Percentiles rank a stretch among this genome's conserved stretches.
Conservation (phyloP, 2,113 vertebrate species). For the Caranx melampygus region DNA sequence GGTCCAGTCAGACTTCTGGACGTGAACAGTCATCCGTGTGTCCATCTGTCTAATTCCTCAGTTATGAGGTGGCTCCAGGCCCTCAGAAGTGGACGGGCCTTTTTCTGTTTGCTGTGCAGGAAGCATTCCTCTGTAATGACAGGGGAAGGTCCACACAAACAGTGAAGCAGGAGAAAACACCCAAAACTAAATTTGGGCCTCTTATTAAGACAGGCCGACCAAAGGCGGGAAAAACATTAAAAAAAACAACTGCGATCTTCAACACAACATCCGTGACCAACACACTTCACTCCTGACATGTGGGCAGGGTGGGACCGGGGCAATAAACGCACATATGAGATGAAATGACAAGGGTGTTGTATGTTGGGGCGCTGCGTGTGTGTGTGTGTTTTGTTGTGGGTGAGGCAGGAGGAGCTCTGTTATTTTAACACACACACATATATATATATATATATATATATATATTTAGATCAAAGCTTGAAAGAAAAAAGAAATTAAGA, state of each 20-base stretch:
- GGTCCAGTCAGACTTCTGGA: constrained; percentile 1
- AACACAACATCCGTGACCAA: constrained; percentile 37
- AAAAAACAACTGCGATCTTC: constrained; percentile 47
- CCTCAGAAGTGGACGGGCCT: constrained; percentile 24
- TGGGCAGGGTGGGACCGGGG: constrained; percentile 19
- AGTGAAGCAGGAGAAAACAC: constrained; percentile 55
- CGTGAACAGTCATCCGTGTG: not conserved
- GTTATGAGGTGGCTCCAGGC: constrained; percentile 37
- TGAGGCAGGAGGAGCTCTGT: constrained; percentile 14
- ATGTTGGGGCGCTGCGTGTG: not conserved
- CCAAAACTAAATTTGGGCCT: constrained; percentile 50
- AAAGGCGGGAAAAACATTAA: not conserved
- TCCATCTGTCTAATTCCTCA: constrained; percentile 38
- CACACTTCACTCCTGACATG: not conserved
- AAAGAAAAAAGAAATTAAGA: not conserved
- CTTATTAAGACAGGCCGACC: constrained; percentile 51
- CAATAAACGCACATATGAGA: constrained; percentile 36
- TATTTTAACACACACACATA: not conserved
- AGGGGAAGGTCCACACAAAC: constrained; percentile 63
- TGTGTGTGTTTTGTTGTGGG: constrained; percentile 18
- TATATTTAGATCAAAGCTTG: constrained; percentile 32
- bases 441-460: no score
- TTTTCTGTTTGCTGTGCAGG: constrained; percentile 37
- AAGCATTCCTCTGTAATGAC: constrained; percentile 78
- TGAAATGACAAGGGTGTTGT: constrained; percentile 12